Evolutionary conservation across 2,888 invertebrate species (phyloP).

Genomic region (Ceramica pisi): DNA sequence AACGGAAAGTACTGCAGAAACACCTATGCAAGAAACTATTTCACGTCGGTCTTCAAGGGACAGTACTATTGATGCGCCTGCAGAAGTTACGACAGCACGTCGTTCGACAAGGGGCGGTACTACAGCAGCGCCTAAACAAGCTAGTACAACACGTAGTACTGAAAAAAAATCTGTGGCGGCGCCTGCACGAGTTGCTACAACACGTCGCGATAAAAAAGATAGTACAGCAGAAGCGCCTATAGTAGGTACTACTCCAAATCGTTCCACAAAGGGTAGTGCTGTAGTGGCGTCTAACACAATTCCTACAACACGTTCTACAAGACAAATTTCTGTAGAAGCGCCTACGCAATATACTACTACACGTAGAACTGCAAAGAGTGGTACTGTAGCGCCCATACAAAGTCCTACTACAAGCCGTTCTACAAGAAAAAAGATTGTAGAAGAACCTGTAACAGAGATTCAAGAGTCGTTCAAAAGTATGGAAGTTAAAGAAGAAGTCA

Average conservation of each 20-base stretch:
- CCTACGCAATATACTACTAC: neutral
- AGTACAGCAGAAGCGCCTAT: neutral
- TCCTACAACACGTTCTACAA: neutral
- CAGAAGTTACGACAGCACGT: no score
- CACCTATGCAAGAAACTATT: no score
- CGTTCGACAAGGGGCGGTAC: neutral
- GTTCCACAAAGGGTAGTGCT: neutral
- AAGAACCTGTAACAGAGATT: slow-evolving; percentile 18
- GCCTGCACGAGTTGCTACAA: neutral
- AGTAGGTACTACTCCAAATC: neutral
- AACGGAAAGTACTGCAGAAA: no score
- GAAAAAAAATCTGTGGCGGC: neutral
- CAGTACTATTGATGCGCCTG: no score
- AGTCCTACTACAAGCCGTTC: neutral
- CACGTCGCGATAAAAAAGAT: neutral
- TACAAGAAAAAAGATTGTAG: neutral
- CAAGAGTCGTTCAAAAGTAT: slow-evolving; percentile 36
- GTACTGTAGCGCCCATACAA: no score
- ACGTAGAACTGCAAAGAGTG: neutral
- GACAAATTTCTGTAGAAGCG: neutral
- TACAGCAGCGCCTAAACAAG: slow-evolving; percentile 1
- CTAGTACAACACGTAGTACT: neutral
- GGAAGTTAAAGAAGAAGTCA: slow-evolving; percentile 71
- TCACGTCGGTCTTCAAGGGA: no score
- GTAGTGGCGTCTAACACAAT: neutral